Base-by-base conservation (phyloP, 2,888 invertebrate species). In the Torymus texanus region DNA sequence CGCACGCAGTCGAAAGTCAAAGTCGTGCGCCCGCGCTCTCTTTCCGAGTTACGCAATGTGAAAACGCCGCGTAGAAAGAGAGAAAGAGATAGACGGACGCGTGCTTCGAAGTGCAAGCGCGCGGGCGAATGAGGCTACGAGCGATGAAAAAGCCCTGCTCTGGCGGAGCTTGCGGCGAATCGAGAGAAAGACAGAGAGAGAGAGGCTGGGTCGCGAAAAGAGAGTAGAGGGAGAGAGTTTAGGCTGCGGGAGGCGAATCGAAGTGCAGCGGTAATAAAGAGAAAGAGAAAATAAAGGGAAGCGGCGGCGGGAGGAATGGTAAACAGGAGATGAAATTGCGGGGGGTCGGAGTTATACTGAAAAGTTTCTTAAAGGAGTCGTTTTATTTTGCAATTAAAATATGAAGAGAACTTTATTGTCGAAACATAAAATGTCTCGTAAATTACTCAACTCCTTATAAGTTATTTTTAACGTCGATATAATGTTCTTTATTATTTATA, bases 71-170 rank as follows among this genome's bases (percentile, higher is more conserved):
- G 21, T 21, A 21, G 21, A 21, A 21, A 21, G 21, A 13, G 24
- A 5, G 16, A 21, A 24, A 62, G 21, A 24, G 8, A 62, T 62
- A 53, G 59, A 66, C 66, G 50, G 53, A 56, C 10, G 41, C 41
- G 5, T 8, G 72, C 77, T 71, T 51, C 63, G 41, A 71, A 76
- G 53, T 77, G 71, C 66, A 68, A 21, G 63, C 41, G 75, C 72
- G 72, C 41, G 72, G 75, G 83, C 80, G 81, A 83, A 83, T 75
- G 68, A 75, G 75, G 75, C 61, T 67, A 55, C 41, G 10, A 18
- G 12, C 66, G 70, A 24, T 75, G 79, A 82, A 16, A 79, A 70
- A 73, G 63, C 59, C 50, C 68, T 50, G 14, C 56, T 29, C n/a
- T 4, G 24, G 11, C 21, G 53, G 1, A 58, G 41, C 41, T 41